Base-by-base conservation (phyloP, 2,797 vertebrate genomes). In the Enteromius afrohamiltoni region DNA sequence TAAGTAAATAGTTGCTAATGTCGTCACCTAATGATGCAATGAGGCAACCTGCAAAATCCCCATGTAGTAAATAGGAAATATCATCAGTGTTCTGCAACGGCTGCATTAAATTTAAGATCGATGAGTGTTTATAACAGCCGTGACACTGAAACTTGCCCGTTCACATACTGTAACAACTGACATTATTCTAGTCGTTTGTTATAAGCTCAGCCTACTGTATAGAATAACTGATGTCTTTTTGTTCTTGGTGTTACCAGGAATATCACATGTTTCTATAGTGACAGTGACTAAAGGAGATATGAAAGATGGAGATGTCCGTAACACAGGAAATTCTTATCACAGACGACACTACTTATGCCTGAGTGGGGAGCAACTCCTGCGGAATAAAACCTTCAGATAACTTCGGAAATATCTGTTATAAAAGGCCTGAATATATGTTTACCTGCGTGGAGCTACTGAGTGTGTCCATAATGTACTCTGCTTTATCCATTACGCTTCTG, bases 401-500 rank as follows among this genome's bases (percentile, higher is more conserved):
- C 51, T 23, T 29, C 1, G 2, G 21, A 65, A 34, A 21, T 64
- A 42, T 11, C 4, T 19, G 6, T 31, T 58, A 26, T 16, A 53
- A 67, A 67, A 55, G 21, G 3, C 62, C 37, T 64, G 11, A 53
- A 29, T 64, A 29, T 64, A 74, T 16, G 16, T 58, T 31, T 90
- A 95, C 94, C 92, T 94, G 90, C 77, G 79, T 76, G 42, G 82
- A 75, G 58, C 87, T 89, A 53, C 87, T 89, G 58, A 92, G 74
- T 2, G 87, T 88, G 3, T 80, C 51, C 17, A 87, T 85, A 14
- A 94, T 85, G 0, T 89, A 73, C 62, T 93, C 79, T 9, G 86
- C 90, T 84, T 95, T 88, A 21, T 92, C 85, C 75, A 87, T 29
- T 70, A 94, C 85, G 73, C 68, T 90, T 85, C 94, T 95, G 87